phyloP scores from a whole-genome alignment of 2,113 vertebrate species.

The Scomber colias region DNA sequence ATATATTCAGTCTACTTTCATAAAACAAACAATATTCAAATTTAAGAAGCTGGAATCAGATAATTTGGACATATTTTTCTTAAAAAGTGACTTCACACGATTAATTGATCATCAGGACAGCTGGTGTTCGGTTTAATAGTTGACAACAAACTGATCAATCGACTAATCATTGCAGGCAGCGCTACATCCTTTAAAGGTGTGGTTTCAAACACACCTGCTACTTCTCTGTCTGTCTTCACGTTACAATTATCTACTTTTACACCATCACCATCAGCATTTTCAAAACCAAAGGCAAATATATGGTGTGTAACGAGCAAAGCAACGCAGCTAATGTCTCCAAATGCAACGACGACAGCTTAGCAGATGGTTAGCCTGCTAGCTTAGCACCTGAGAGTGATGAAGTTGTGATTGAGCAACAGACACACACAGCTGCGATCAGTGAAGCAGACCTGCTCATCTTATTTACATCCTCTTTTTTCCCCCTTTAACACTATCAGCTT shows the following conservation, averaged over 20 bases:
- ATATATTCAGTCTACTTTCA: too few relatives aligned
- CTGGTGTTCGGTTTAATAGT: too few relatives aligned
- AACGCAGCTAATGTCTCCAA: neutral
- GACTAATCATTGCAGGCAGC: too few relatives aligned
- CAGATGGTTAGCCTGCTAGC: conserved; percentile 41
- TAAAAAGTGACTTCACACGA: too few relatives aligned
- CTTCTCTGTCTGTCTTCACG: neutral
- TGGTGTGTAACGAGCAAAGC: neutral
- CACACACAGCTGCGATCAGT: neutral
- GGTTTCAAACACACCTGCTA: too few relatives aligned
- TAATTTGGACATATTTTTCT: too few relatives aligned
- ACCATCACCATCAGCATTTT: neutral
- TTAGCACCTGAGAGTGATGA: conserved; percentile 65
- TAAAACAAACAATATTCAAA: too few relatives aligned
- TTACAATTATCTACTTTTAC: neutral
- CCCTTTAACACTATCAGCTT: neutral
- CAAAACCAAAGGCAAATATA: neutral
- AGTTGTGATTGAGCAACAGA: neutral
- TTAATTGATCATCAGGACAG: too few relatives aligned
- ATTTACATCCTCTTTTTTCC: neutral
- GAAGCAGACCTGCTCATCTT: neutral
- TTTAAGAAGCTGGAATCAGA: too few relatives aligned
- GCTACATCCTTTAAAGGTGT: neutral
- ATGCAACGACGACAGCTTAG: neutral
- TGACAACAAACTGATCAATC: too few relatives aligned